Conservation (phyloP, 2,797 vertebrate species). For the Pseudomugil gertrudae region DNA sequence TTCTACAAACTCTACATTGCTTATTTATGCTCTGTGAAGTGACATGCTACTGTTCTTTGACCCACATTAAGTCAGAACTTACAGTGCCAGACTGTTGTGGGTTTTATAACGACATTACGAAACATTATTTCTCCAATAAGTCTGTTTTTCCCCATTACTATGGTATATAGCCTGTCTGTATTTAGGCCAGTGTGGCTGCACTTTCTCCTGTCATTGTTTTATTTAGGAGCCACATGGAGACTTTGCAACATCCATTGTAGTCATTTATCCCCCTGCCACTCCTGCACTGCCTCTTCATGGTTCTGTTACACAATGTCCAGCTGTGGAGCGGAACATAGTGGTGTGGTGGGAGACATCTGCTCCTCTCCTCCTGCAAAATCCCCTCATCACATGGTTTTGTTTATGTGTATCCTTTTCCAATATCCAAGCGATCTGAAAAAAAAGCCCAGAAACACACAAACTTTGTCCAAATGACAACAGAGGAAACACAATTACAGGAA, state of each 20-base stretch:
- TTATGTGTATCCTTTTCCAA: slow-evolving; percentile 76
- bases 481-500: slow-evolving; percentile 83
- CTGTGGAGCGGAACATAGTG: slow-evolving; percentile 60
- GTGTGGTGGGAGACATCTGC: slow-evolving; percentile 75
- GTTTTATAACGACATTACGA: slow-evolving; percentile 49
- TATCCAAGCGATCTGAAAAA: slow-evolving; percentile 65
- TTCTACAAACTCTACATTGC: slow-evolving; percentile 13
- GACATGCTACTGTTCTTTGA: slow-evolving; percentile 46
- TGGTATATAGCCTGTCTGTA: slow-evolving; percentile 57
- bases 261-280: slow-evolving; percentile 57
- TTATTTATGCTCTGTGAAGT: slow-evolving; percentile 44
- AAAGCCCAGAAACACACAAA: slow-evolving; percentile 70
- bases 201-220: slow-evolving; percentile 58
- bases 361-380: slow-evolving; percentile 74
- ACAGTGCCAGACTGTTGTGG: slow-evolving; percentile 48
- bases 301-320: slow-evolving; percentile 77
- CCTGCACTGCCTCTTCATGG: slow-evolving; percentile 43
- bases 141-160: slow-evolving; percentile 44
- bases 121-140: slow-evolving; percentile 46
- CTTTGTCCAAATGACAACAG: slow-evolving; percentile 80
- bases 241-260: slow-evolving; percentile 53
- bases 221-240: slow-evolving; percentile 64
- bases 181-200: slow-evolving; percentile 34
- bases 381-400: slow-evolving; percentile 83
- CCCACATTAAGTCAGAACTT: slow-evolving; percentile 54